Evolutionary conservation across 2,797 vertebrate species (phyloP).

Genomic region (Amblyopsis hoosieri): DNA sequence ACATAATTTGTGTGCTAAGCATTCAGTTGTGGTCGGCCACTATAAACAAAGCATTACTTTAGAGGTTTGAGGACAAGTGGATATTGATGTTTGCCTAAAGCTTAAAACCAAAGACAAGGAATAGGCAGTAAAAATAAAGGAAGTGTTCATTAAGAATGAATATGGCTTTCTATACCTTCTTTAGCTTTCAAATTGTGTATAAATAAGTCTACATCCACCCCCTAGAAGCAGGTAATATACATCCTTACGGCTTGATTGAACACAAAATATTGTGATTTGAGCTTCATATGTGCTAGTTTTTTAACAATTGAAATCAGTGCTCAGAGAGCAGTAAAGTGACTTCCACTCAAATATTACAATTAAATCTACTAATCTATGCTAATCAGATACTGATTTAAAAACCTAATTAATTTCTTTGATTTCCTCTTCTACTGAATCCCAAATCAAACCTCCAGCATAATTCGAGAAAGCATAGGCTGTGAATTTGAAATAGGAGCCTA

Average conservation of each 20-base stretch:
- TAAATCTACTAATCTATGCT: neutral
- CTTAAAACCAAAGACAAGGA: neutral
- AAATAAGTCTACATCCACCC: neutral
- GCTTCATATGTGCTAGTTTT: neutral
- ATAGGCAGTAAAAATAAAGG: slow-evolving; percentile 16
- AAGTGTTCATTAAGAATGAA: slow-evolving; percentile 8
- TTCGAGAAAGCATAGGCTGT: neutral
- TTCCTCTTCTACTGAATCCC: neutral
- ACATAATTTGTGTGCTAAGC: slow-evolving; percentile 1
- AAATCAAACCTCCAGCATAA: neutral
- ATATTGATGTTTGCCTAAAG: neutral
- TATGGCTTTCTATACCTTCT: slow-evolving; percentile 48
- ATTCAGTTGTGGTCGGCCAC: neutral
- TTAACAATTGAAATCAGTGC: neutral
- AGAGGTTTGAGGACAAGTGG: neutral
- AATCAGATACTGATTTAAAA: neutral
- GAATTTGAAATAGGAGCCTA: neutral
- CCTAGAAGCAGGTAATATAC: neutral
- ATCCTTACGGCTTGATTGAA: slow-evolving; percentile 34
- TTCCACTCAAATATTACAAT: neutral
- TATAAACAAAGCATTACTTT: neutral
- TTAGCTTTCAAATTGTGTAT: slow-evolving; percentile 7
- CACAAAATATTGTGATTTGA: neutral
- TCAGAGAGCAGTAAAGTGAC: neutral
- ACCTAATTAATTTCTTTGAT: neutral